Evolutionary conservation across 2,888 invertebrate species (phyloP).

Genomic region (Dryadula phaetusa): DNA sequence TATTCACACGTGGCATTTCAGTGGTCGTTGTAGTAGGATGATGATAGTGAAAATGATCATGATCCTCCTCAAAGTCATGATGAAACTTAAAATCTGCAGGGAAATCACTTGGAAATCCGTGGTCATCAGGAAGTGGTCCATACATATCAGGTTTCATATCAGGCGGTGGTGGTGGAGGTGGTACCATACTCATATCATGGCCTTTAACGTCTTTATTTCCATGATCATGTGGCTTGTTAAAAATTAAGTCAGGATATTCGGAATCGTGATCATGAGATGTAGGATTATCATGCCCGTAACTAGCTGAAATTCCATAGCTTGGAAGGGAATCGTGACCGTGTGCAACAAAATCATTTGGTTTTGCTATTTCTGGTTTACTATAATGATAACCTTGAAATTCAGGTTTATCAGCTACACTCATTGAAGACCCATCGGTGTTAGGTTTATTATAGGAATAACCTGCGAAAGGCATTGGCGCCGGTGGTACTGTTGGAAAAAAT

Average conservation of each 20-base stretch:
- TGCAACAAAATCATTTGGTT: slow-evolving; percentile 43
- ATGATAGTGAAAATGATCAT: slow-evolving; percentile 68
- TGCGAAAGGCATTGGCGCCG: slow-evolving; percentile 61
- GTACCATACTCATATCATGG: slow-evolving; percentile 65
- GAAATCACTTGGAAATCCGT: slow-evolving; percentile 77
- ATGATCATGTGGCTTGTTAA: slow-evolving; percentile 61
- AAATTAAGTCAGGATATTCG: slow-evolving; percentile 71
- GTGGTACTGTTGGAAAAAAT: slow-evolving; percentile 64
- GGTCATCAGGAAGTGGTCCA: slow-evolving; percentile 61
- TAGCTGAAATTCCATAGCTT: slow-evolving; percentile 38
- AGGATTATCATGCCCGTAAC: slow-evolving; percentile 57
- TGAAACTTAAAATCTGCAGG: slow-evolving; percentile 73
- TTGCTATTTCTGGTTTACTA: slow-evolving; percentile 59
- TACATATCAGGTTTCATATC: slow-evolving; percentile 58
- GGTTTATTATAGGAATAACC: slow-evolving; percentile 75
- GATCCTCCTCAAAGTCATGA: slow-evolving; percentile 71
- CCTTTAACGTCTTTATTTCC: slow-evolving; percentile 54
- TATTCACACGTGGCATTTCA: slow-evolving; percentile 84
- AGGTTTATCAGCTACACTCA: slow-evolving; percentile 53
- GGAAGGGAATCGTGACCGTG: slow-evolving; percentile 46
- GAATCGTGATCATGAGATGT: slow-evolving; percentile 55
- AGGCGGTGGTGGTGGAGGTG: slow-evolving; percentile 58
- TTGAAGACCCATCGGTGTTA: slow-evolving; percentile 52
- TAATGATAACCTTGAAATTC: slow-evolving; percentile 63
- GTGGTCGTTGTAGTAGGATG: slow-evolving; percentile 72